Conservation (phyloP, 2,797 vertebrate genomes). For the Vireo griseus region DNA sequence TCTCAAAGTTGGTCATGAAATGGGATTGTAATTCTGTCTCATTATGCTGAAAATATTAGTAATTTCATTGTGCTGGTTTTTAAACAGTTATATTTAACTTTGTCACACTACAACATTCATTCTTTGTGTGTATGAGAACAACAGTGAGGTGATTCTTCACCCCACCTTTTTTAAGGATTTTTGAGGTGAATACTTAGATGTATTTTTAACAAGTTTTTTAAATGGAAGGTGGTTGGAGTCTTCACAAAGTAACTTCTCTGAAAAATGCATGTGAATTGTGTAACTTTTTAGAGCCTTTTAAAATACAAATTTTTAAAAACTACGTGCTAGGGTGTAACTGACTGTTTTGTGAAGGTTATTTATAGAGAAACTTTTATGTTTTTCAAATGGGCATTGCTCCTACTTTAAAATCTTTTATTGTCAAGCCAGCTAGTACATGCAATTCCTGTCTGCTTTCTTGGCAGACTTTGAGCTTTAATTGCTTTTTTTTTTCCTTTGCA, state of each 20-base stretch:
- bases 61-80: neutral
- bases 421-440: neutral
- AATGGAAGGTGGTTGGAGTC: neutral
- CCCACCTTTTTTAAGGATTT: neutral
- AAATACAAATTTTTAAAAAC: neutral
- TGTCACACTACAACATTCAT: neutral
- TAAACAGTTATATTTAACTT: neutral
- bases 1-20: neutral
- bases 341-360: neutral
- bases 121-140: neutral
- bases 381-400: neutral
- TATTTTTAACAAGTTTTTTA: neutral
- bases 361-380: neutral
- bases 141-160: neutral
- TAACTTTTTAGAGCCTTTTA: neutral
- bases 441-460: neutral
- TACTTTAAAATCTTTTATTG: neutral
- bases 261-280: neutral
- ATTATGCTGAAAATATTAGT: neutral
- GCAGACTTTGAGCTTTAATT: neutral
- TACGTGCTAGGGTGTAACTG: neutral
- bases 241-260: neutral
- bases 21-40: neutral
- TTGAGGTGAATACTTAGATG: neutral
- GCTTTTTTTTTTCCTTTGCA: neutral